Conservation (phyloP, 2,888 invertebrate genomes). For the Lochmaea crataegi region DNA sequence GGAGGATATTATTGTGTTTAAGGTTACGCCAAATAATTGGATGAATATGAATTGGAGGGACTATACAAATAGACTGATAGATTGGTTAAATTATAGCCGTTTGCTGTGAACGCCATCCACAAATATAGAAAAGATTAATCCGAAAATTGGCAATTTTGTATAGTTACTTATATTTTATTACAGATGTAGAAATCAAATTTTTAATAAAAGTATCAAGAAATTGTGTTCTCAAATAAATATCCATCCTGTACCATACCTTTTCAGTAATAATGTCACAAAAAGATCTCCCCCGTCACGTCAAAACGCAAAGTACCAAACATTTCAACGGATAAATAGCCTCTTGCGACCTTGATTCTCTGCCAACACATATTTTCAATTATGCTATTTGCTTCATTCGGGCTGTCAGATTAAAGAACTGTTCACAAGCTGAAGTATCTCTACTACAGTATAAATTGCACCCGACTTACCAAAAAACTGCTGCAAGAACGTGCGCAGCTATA, state of each 20-base stretch:
- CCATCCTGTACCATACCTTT: background rate
- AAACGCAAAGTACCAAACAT: conserved; percentile 30
- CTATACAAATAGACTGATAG: too few species aligned
- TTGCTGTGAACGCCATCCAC: too few species aligned
- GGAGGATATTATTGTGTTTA: too few species aligned
- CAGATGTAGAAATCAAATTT: too few species aligned
- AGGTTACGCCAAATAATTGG: too few species aligned
- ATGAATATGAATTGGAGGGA: too few species aligned
- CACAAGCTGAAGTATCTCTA: conserved; percentile 59
- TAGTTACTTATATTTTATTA: too few species aligned
- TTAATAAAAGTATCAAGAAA: background rate
- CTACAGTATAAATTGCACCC: conserved; percentile 58
- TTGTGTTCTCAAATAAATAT: background rate
- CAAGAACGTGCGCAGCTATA: conserved; percentile 44
- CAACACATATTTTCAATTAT: conserved; percentile 65
- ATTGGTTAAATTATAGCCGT: too few species aligned
- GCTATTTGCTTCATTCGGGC: conserved; percentile 63
- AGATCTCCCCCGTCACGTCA: conserved; percentile 16
- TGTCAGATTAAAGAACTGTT: conserved; percentile 64
- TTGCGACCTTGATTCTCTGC: conserved; percentile 64
- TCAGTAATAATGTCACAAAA: conserved; percentile 7
- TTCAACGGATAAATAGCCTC: conserved; percentile 51
- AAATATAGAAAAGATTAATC: too few species aligned
- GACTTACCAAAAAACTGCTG: conserved; percentile 51
- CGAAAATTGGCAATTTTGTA: too few species aligned